Evolutionary conservation across 2,797 vertebrate species (phyloP), one percentile per base, ranked within the genome.

Genomic region (Staurois parvus): DNA sequence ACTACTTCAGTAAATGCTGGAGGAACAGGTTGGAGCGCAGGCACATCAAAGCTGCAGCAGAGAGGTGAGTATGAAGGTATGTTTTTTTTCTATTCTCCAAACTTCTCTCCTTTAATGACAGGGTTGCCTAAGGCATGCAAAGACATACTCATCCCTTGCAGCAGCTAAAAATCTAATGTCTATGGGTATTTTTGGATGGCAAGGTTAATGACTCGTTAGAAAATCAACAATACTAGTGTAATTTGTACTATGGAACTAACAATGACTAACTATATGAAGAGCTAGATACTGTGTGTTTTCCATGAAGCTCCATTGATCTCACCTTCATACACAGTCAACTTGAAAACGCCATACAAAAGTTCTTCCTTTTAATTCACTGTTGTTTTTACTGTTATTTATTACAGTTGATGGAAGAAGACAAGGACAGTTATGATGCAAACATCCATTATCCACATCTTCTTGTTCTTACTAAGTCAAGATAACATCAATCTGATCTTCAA

Each of bases 361-460:
- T 72, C 17, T 70, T 56, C 21, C 42, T 34, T 32, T 19, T 70
- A 70, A 32, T 13, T 56, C 56, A 59, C 30, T 34, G 67, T 78
- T 42, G 15, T 37, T 52, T 86, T 86, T 83, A 29, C 68, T 68
- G 2, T 42, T 72, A 2, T 83, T 40, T 69, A 92, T 94, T 93
- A 87, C 93, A 99, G 98, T 95, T 99, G 95, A 96, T 95, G 93
- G 94, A 93, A 48, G 97, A 97, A 91, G 96, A 95, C 83, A 96
- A 95, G 76, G 95, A 95, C 64, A 91, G 90, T 1, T 99, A 99
- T 40, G 97, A 99, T 40, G 96, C 97, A 91, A 97, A 98, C 89
- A 96, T 99, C 91, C 98, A 99, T 94, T 99, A 98, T 87, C 98
- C 98, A 84, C 91, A 97, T 90, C 96, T 98, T 90, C 91, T 99